These are phyloP conservation scores for Papilio dardanus DNA, from an alignment of 1,140 invertebrate genomes.

Conservation along the genomic window DNA sequence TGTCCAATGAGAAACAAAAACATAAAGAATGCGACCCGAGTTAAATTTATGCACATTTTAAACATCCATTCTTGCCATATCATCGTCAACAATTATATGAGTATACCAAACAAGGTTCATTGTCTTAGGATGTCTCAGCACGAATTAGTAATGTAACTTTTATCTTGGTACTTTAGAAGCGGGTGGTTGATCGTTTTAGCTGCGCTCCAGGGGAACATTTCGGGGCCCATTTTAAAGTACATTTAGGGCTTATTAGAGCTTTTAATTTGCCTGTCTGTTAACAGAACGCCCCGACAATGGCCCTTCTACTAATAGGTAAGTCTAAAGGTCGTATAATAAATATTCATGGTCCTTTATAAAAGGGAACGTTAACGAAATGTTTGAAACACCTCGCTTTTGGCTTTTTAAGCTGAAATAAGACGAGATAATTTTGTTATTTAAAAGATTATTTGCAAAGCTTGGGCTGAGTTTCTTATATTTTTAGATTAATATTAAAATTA, in stretches of 20 bases:
- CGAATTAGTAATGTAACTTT: slow-evolving; percentile 31
- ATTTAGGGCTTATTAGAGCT: slow-evolving; percentile 13
- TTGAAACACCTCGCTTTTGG: slow-evolving; percentile 8
- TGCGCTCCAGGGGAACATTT: slow-evolving; percentile 22
- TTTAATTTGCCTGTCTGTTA: slow-evolving; percentile 21
- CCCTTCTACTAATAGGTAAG: slow-evolving; percentile 25
- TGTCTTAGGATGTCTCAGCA: slow-evolving; percentile 11
- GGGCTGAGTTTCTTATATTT: not conserved
- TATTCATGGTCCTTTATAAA: slow-evolving; percentile 23
- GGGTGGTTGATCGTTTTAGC: slow-evolving; percentile 24
- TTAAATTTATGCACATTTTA: slow-evolving; percentile 55
- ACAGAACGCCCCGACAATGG: slow-evolving; percentile 16
- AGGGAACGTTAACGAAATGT: not conserved
- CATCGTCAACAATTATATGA: slow-evolving; percentile 60
- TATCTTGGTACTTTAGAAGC: slow-evolving; percentile 25
- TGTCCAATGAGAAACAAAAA: slow-evolving; percentile 34
- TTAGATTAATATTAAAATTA: not conserved
- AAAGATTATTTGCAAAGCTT: not conserved
- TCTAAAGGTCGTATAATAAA: slow-evolving; percentile 24
- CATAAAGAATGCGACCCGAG: slow-evolving; percentile 41
- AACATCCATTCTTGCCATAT: slow-evolving; percentile 51
- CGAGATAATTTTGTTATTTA: slow-evolving; percentile 22
- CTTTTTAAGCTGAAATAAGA: slow-evolving; percentile 17
- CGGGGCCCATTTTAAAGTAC: slow-evolving; percentile 12
- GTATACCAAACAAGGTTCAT: slow-evolving; percentile 44